Percentiles rank a stretch among this genome's conserved stretches.
Conservation (phyloP, 2,113 vertebrate genomes). For the Panurus biarmicus region DNA sequence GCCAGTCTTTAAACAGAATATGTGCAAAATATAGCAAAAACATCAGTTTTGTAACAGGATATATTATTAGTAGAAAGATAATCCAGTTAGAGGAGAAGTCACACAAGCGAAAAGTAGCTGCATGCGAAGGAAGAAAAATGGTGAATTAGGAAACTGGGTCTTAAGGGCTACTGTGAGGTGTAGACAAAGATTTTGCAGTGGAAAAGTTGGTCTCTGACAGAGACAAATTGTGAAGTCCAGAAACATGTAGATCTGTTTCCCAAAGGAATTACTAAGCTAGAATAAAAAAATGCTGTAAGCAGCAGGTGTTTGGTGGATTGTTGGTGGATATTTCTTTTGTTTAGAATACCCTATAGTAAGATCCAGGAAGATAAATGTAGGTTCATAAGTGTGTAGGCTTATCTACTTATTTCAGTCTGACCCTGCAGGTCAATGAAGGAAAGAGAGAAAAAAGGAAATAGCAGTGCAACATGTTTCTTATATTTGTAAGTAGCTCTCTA, state of each 20-base stretch:
- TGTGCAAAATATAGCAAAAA: background rate
- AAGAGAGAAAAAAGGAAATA: background rate
- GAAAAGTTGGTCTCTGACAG: background rate
- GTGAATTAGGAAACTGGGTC: background rate
- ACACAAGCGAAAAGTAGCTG: background rate
- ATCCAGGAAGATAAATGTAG: background rate
- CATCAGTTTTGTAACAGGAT: background rate
- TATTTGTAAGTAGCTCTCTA: background rate
- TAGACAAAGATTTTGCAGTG: background rate
- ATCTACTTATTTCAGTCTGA: background rate
- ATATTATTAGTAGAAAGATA: background rate
- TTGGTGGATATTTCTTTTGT: background rate
- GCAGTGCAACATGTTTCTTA: background rate
- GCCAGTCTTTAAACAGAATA: background rate
- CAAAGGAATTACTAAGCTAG: background rate
- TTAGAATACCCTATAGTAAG: background rate
- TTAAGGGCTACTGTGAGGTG: background rate
- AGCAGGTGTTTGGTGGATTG: too few relatives aligned
- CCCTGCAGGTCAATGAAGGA: background rate
- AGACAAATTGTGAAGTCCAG: background rate
- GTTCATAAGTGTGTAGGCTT: background rate
- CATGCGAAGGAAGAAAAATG: background rate
- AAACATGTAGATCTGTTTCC: background rate
- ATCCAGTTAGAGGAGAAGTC: background rate
- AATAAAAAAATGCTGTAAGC: background rate